Conservation (phyloP, 2,797 vertebrate genomes). For the Decapterus maruadsi region DNA sequence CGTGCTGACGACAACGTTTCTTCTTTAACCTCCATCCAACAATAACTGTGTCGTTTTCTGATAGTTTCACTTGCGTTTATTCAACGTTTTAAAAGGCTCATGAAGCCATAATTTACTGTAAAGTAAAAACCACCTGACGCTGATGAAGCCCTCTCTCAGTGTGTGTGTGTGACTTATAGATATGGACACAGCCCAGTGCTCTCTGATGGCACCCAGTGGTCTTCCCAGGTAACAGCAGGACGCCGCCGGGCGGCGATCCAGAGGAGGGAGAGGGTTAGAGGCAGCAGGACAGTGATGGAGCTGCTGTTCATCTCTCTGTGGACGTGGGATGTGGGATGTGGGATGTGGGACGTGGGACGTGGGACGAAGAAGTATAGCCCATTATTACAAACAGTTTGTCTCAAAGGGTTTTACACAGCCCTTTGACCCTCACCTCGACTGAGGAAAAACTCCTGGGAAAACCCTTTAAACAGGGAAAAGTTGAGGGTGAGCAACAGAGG, state of each 20-base stretch:
- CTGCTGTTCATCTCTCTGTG: neutral
- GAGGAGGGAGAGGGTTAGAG: conserved; percentile 12
- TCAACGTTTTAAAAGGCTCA: neutral
- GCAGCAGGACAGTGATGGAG: conserved; percentile 2
- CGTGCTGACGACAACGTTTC: neutral
- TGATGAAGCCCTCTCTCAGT: neutral
- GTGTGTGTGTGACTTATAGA: neutral
- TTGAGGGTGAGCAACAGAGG: too few species aligned
- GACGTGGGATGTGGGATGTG: conserved; percentile 8
- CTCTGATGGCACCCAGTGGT: conserved; percentile 73
- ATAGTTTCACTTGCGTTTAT: neutral
- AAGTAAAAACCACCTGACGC: conserved; percentile 8
- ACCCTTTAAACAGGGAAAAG: too few species aligned
- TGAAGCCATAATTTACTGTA: neutral
- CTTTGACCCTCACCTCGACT: too few species aligned
- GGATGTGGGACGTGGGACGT: neutral
- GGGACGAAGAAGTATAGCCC: too few species aligned
- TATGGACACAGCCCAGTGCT: conserved; percentile 23
- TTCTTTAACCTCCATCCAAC: neutral
- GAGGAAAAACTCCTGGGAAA: too few species aligned
- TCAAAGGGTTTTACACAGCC: too few species aligned
- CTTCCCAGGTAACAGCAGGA: conserved; percentile 47
- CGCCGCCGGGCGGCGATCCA: conserved; percentile 34
- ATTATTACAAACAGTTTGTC: too few species aligned
- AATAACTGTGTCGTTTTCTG: neutral